Percentiles rank a stretch among this genome's conserved stretches.
Conservation (phyloP, 2,888 invertebrate genomes). For the Lasioglossum villosulum region DNA sequence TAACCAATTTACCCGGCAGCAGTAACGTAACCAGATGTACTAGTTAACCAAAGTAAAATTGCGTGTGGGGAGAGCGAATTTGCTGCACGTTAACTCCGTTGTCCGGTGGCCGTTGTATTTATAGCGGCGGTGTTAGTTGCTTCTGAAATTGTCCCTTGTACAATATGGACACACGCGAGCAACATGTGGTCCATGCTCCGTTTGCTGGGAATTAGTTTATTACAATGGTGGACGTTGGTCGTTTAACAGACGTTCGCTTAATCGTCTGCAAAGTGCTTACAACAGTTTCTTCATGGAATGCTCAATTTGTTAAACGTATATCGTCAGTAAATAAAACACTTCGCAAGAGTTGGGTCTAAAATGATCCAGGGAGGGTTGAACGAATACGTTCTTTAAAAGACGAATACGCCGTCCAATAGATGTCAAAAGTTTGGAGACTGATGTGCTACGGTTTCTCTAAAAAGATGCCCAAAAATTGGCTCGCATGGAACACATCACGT, state of each 20-base stretch:
- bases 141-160: slow-evolving; percentile 4
- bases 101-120: slow-evolving; percentile 3
- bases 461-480: not conserved
- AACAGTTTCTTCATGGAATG: not conserved
- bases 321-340: not conserved
- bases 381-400: too few relatives aligned
- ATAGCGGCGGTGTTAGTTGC: not conserved
- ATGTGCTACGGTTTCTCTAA: not conserved
- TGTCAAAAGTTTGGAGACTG: too few relatives aligned
- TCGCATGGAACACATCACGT: not conserved
- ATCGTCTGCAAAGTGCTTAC: not conserved
- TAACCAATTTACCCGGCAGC: slow-evolving; percentile 33
- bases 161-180: slow-evolving; percentile 30
- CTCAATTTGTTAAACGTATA: not conserved
- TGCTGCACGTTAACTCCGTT: slow-evolving; percentile 26
- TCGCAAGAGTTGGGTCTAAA: not conserved
- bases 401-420: too few relatives aligned
- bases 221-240: not conserved
- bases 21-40: slow-evolving; percentile 37
- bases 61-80: slow-evolving; percentile 28
- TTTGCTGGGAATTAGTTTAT: slow-evolving; percentile 30
- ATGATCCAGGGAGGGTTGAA: too few relatives aligned
- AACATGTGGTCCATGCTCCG: not conserved
- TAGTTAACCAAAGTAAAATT: slow-evolving; percentile 32
- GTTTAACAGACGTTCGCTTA: not conserved